phyloP scores from a whole-genome alignment of 1,140 invertebrate genomes.

The Habropoda laboriosa region DNA sequence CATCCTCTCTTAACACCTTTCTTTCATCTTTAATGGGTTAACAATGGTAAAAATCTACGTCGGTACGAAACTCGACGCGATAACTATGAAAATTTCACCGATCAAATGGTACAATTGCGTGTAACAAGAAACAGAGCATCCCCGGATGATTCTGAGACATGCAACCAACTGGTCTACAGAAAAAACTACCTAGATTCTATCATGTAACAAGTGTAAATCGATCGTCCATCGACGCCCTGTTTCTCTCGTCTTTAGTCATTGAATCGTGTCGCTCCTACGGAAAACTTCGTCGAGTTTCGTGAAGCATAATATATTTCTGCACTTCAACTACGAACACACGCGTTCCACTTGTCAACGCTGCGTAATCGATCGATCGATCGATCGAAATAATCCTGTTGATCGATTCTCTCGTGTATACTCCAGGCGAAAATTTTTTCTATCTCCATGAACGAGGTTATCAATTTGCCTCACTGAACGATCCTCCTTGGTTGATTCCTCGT shows the following conservation, averaged over 20 bases:
- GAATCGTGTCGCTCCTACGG: too few relatives aligned
- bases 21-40: not conserved
- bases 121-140: slow-evolving; percentile 31
- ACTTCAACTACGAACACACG: not conserved
- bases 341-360: not conserved
- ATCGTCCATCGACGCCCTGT: slow-evolving; percentile 29
- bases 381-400: not conserved
- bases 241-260: not conserved
- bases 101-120: not conserved
- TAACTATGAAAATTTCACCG: not conserved
- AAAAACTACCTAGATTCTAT: slow-evolving; percentile 45
- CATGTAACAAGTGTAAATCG: slow-evolving; percentile 24
- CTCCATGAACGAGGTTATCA: not conserved
- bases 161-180: slow-evolving; percentile 42
- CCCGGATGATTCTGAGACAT: slow-evolving; percentile 24
- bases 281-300: slow-evolving; percentile 23
- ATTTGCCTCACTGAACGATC: slow-evolving; percentile 5
- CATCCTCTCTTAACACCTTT: not conserved
- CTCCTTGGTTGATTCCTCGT: not conserved
- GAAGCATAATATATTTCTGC: not conserved
- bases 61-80: slow-evolving; percentile 26
- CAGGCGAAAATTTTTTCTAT: not conserved
- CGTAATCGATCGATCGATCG: not conserved
- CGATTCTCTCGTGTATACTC: not conserved
- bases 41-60: not conserved